phyloP scores from a whole-genome alignment of 1,140 invertebrate genomes.

The Drosophila erecta region DNA sequence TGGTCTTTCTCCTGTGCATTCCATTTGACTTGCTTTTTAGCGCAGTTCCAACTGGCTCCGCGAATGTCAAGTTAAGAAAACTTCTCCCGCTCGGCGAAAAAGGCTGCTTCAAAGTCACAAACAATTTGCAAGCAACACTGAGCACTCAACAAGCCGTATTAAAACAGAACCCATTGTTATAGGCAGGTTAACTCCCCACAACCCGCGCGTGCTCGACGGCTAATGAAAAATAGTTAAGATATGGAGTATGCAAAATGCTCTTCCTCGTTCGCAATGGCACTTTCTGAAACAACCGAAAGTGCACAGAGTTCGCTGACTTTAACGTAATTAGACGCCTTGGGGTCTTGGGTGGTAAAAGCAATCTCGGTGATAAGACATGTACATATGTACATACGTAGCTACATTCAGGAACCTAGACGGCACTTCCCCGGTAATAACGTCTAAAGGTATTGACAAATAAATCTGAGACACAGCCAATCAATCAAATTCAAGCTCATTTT shows the following conservation, averaged over 20 bases:
- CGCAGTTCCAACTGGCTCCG: slow-evolving; percentile 39
- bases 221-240: slow-evolving; percentile 45
- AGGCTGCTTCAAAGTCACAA: slow-evolving; percentile 67
- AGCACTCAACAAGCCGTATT: slow-evolving; percentile 73
- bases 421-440: not conserved
- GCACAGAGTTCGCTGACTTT: slow-evolving; percentile 22
- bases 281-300: slow-evolving; percentile 28
- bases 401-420: no score
- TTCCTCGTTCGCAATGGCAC: slow-evolving; percentile 18
- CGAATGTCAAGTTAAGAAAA: slow-evolving; percentile 53
- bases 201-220: not conserved
- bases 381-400: not conserved
- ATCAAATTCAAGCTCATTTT: not conserved
- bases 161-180: slow-evolving; percentile 63
- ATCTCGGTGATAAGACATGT: not conserved
- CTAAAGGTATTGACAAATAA: not conserved
- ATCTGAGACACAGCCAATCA: not conserved
- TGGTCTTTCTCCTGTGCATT: not conserved
- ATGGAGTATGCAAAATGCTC: slow-evolving; percentile 30
- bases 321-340: slow-evolving; percentile 3
- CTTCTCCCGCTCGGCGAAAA: slow-evolving; percentile 8
- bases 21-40: slow-evolving; percentile 34
- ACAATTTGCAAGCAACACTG: slow-evolving; percentile 68
- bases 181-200: slow-evolving; percentile 8
- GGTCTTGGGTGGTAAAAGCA: not conserved